Evolutionary conservation across 2,888 invertebrate genomes (phyloP).

Genomic region (Melipona bicolor): DNA sequence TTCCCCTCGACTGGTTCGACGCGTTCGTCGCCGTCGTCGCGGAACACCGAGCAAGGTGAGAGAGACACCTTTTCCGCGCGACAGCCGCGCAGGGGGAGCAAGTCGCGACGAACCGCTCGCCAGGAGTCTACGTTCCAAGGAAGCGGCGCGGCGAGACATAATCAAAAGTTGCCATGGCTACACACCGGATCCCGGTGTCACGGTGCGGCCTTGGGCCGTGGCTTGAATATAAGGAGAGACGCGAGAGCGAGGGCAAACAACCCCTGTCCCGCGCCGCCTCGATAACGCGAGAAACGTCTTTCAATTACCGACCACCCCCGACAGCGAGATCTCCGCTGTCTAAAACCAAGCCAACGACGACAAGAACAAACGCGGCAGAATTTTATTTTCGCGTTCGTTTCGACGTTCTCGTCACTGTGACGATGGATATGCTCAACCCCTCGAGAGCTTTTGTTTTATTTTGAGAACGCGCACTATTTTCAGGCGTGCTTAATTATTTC

Average conservation of each 20-base stretch:
- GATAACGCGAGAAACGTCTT: constrained; percentile 61
- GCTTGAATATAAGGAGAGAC: constrained; percentile 52
- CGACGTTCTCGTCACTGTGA: no score
- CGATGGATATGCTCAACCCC: no score
- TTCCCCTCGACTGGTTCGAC: constrained; percentile 30
- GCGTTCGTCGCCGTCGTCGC: background rate
- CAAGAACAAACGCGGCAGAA: background rate
- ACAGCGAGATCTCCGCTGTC: constrained; percentile 6
- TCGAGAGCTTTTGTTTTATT: no score
- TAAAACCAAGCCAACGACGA: background rate
- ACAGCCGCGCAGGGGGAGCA: constrained; percentile 12
- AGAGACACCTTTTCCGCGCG: constrained; percentile 45
- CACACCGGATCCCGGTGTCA: constrained; percentile 53
- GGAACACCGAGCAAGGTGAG: background rate
- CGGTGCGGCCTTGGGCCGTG: constrained; percentile 50
- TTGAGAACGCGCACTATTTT: no score
- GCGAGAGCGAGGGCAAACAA: constrained; percentile 39
- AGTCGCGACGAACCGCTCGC: constrained; percentile 41
- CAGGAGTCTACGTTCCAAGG: constrained; percentile 56
- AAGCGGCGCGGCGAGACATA: constrained; percentile 72
- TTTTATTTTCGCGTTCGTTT: background rate
- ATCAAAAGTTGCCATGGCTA: constrained; percentile 82
- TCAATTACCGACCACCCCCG: constrained; percentile 56
- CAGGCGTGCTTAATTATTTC: no score
- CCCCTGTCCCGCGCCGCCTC: constrained; percentile 18